Percentiles rank a stretch among this genome's conserved stretches.
Conservation (phyloP, 1,140 invertebrate species). For the Centruroides vittatus region DNA sequence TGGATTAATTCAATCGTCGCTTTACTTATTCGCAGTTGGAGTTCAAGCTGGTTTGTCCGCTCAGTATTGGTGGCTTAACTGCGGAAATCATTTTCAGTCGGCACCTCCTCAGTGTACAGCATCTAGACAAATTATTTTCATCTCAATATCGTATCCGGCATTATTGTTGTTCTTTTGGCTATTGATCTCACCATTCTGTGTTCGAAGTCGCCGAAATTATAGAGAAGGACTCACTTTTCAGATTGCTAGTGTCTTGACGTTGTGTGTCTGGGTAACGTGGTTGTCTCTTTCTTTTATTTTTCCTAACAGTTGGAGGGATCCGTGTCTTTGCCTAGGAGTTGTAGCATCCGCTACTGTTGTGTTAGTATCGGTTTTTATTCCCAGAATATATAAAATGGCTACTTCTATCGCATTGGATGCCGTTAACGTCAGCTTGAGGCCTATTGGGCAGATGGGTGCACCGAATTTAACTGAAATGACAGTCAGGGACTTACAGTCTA, state of each 20-base stretch:
- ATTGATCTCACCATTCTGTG: conserved; percentile 35
- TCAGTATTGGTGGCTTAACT: conserved; percentile 6
- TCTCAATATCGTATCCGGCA: conserved; percentile 36
- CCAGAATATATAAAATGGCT: conserved; percentile 42
- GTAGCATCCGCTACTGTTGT: conserved; percentile 38
- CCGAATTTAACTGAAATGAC: too few species aligned
- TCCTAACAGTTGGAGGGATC: conserved; percentile 32
- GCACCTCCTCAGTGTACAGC: conserved; percentile 21
- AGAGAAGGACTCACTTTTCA: conserved; percentile 43
- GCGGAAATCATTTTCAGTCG: background rate
- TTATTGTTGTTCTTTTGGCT: conserved; percentile 38
- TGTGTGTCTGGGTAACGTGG: conserved; percentile 39
- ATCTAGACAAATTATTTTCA: conserved; percentile 20
- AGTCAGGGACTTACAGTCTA: too few species aligned
- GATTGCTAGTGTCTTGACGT: conserved; percentile 31
- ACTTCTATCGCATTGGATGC: conserved; percentile 24
- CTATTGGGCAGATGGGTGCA: too few species aligned
- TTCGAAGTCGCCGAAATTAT: conserved; percentile 41
- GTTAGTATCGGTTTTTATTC: conserved; percentile 39
- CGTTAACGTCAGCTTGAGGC: too few species aligned
- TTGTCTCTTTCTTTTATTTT: conserved; percentile 34
- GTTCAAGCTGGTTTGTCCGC: conserved; percentile 34
- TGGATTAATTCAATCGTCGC: conserved; percentile 38
- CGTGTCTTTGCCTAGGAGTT: conserved; percentile 40
- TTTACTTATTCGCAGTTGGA: conserved; percentile 38